phyloP scores from a whole-genome alignment of 2,888 invertebrate genomes.

The Acleris sparsana region DNA sequence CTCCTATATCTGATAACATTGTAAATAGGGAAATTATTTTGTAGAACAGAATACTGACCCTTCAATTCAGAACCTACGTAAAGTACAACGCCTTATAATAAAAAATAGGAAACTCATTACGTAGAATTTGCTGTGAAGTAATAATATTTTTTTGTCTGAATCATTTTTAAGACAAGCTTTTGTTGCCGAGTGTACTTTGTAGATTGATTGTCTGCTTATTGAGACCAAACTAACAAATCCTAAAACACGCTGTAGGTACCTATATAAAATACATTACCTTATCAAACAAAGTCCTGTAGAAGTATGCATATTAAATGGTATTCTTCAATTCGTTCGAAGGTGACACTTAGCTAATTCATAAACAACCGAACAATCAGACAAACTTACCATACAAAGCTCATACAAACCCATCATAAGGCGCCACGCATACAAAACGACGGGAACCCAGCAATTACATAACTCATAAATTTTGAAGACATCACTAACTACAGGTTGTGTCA shows the following conservation, averaged over 20 bases:
- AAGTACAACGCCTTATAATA: neutral
- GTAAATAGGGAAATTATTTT: too few relatives aligned
- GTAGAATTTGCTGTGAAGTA: neutral
- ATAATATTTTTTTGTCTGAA: neutral
- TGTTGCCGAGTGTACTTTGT: too few relatives aligned
- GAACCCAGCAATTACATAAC: slow-evolving; percentile 47
- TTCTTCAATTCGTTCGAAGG: slow-evolving; percentile 45
- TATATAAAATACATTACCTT: too few relatives aligned
- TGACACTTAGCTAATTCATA: slow-evolving; percentile 49
- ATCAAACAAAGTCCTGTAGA: neutral
- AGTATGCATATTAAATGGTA: neutral
- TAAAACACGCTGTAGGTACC: too few relatives aligned
- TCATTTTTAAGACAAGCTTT: too few relatives aligned
- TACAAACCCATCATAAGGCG: slow-evolving; percentile 35
- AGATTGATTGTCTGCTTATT: too few relatives aligned
- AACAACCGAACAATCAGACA: slow-evolving; percentile 22
- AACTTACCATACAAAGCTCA: slow-evolving; percentile 32
- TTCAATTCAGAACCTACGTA: too few relatives aligned
- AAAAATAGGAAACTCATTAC: neutral
- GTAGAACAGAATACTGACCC: too few relatives aligned
- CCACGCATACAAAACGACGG: slow-evolving; percentile 41
- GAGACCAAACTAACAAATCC: too few relatives aligned
- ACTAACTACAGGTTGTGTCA: slow-evolving; percentile 43
- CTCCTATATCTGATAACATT: too few relatives aligned
- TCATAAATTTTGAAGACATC: slow-evolving; percentile 60